Base-by-base conservation (phyloP, 2,797 vertebrate genomes). In the Cygnus olor region DNA sequence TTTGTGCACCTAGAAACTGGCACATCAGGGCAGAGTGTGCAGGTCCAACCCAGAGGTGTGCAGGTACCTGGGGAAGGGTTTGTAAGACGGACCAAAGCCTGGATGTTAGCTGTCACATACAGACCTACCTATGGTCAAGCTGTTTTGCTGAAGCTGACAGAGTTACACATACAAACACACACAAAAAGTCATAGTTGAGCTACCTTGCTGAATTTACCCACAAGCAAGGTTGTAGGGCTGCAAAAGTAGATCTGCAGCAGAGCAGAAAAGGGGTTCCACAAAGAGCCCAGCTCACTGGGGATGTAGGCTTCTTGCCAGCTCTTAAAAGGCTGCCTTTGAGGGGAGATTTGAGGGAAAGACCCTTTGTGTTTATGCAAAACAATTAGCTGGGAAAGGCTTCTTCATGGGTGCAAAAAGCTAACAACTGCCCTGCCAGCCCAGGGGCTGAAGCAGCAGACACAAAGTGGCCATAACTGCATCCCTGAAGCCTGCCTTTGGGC, bases 401-500 rank as follows among this genome's bases (percentile, higher is more conserved):
- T 69, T 64, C 1, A 0, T 86, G 65, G 85, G 25, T 6, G 20
- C 51, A 91, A 7, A 14, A 14, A 90, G 91, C 94, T 76, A 79
- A 53, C 96, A 97, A 96, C 94, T 97, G 96, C 85, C 38, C 42
- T 17, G 80, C 64, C 82, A 54, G 94, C 90, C 77, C 85, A 47
- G 36, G 49, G 80, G 88, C 73, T 61, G 81, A 14, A 49, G 80
- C n/a, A 17, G 2, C 85, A 86, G 70, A n/a, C 54, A 86, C 58
- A 16, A 38, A 95, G 80, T 63, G 82, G 86, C 60, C 44, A 1
- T 9, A n/a, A n/a, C 63, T 42, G 51, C 66, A 44, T n/a, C 77
- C 85, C 92, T 27, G 42, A 63, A 78, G 73, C 81, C 72, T 15
- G 24, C 94, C 90, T 36, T 27, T 1, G 78, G 87, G 69, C 80